Evolutionary conservation across 1,140 invertebrate genomes (phyloP), one percentile per base, ranked within the genome.

Genomic region (Venturia canescens): DNA sequence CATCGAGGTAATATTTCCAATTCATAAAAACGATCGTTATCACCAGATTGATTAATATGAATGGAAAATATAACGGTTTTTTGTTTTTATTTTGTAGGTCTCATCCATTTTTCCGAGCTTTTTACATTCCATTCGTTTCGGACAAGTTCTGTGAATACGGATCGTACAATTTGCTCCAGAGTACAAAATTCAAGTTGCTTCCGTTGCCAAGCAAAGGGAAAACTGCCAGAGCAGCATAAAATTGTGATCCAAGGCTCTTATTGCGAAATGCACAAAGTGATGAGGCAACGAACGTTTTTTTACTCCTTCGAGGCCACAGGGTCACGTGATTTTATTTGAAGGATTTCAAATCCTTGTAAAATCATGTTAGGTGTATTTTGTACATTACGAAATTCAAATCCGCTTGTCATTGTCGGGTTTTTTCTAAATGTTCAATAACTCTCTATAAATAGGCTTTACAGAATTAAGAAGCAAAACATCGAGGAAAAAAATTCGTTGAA

Each of bases 41-140:
- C 60, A 67, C 3, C 21, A 67, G 38, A 38, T 67, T 48, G 67
- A 66, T 34, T n/a, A 76, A 21, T 48, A 16, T 79, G 50, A 80
- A 38, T 31, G 50, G 21, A 44, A 78, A 31, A 67, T 67, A 11
- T 80, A 71, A 67, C 21, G 57, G 80, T 67, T 38, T 53, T 69
- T 77, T 48, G 50, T 60, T 78, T 70, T 81, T 77, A n/a, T 75
- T 79, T 82, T 78, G 44, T 44, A 31, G 94, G 78, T 98, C 97
- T 0, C 95, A 97, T 90, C 92, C 92, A 83, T 91, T 98, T 57
- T 95, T 97, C 79, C 92, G 98, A 89, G 95, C 97, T 53, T 98
- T 98, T 88, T 98, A 97, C 89, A 93, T 99, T 90, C 98, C 98
- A 75, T 95, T 95, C 87, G 78, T 98, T 27, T 97, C 96, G 3